phyloP scores from a whole-genome alignment of 2,888 invertebrate species.

The Platerodrilus igneus region DNA sequence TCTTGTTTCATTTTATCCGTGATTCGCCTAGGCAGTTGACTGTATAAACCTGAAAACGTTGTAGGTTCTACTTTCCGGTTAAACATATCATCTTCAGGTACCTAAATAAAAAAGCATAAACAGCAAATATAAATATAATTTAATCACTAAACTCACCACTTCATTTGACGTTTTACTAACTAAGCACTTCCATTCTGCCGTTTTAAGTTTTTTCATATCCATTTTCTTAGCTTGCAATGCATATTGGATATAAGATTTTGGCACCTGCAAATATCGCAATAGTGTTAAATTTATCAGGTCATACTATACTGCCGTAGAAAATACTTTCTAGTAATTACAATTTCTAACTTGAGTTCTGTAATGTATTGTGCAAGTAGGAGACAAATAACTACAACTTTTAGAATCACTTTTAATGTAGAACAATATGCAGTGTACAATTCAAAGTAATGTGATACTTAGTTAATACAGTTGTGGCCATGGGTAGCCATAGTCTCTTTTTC shows the following conservation, averaged over 20 bases:
- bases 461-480: no score
- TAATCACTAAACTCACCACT: slow-evolving; percentile 32
- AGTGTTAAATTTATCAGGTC: no score
- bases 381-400: no score
- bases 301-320: neutral
- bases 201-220: slow-evolving; percentile 79
- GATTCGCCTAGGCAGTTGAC: slow-evolving; percentile 54
- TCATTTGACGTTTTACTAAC: slow-evolving; percentile 40
- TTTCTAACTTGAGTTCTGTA: no score
- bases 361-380: no score
- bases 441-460: no score
- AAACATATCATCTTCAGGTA: slow-evolving; percentile 17
- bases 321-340: no score
- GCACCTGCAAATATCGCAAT: slow-evolving; percentile 59
- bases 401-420: no score
- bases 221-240: slow-evolving; percentile 80
- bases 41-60: slow-evolving; percentile 55
- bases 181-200: slow-evolving; percentile 66
- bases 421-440: no score
- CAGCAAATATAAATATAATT: neutral
- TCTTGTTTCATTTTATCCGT: slow-evolving; percentile 63
- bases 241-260: slow-evolving; percentile 71
- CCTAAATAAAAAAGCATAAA: slow-evolving; percentile 12
- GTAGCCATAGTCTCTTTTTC: no score
- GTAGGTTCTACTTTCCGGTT: slow-evolving; percentile 37